These are phyloP conservation scores for Lepidothrix coronata DNA, from an alignment of 2,113 vertebrate species.

Conservation along the genomic window DNA sequence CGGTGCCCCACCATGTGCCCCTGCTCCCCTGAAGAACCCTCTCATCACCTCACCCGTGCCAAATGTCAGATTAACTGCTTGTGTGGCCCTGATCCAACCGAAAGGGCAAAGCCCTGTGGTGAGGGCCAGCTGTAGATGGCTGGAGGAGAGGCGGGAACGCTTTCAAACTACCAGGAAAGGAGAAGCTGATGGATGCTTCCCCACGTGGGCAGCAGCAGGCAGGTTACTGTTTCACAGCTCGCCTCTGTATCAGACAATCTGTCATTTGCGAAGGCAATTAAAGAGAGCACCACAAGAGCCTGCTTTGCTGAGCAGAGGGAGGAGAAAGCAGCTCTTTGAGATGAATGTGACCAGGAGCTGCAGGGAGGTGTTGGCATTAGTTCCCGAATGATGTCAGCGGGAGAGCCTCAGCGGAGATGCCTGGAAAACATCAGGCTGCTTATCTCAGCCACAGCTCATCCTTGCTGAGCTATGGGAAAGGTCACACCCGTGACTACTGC, in stretches of 20 bases:
- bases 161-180: not conserved
- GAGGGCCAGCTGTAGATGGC: not conserved
- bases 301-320: not conserved
- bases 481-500: not conserved
- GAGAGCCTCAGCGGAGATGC: not conserved
- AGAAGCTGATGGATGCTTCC: not conserved
- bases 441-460: not conserved
- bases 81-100: rapidly evolving
- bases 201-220: not conserved
- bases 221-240: not conserved
- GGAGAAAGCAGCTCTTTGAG: not conserved
- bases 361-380: not conserved
- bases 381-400: not conserved
- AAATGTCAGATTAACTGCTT: not conserved
- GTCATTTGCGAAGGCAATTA: not conserved
- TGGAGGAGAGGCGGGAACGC: not conserved
- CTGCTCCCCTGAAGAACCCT: not conserved
- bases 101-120: not conserved
- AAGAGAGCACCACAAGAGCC: not conserved
- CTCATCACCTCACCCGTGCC: not conserved
- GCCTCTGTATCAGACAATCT: not conserved
- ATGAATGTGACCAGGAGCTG: not conserved
- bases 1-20: rapidly evolving
- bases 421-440: not conserved
- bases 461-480: not conserved